Percentiles rank a stretch among this genome's conserved stretches.
Conservation (phyloP, 2,888 invertebrate species). For the Morpho deidamia region DNA sequence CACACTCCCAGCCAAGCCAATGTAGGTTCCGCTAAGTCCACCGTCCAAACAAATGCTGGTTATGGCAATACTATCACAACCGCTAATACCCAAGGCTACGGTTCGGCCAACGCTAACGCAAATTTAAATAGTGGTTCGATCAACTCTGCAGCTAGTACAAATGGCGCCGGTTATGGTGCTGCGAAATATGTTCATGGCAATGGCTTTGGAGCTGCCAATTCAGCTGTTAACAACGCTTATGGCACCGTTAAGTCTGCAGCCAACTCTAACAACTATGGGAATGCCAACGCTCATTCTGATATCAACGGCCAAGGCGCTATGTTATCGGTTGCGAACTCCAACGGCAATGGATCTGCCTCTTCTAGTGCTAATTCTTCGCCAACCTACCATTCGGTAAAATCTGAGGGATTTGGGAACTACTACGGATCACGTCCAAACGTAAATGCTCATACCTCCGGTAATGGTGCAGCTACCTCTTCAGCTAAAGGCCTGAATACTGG, state of each 20-base stretch:
- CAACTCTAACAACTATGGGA: slow-evolving; percentile 25
- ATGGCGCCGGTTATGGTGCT: slow-evolving; percentile 31
- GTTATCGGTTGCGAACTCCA: slow-evolving; percentile 25
- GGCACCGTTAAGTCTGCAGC: slow-evolving; percentile 24
- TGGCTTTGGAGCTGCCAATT: slow-evolving; percentile 25
- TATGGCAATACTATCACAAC: slow-evolving; percentile 26
- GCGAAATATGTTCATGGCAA: slow-evolving; percentile 34
- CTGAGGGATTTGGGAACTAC: slow-evolving; percentile 8
- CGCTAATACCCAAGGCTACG: slow-evolving; percentile 41
- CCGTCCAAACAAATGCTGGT: slow-evolving; percentile 33
- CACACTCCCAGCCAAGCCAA: slow-evolving; percentile 31
- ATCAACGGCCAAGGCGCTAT: slow-evolving; percentile 21
- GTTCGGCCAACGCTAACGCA: slow-evolving; percentile 40
- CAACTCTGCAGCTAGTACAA: slow-evolving; percentile 36
- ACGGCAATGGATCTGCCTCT: slow-evolving; percentile 33
- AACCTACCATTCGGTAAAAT: slow-evolving; percentile 3
- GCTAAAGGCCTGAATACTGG: slow-evolving; percentile 44
- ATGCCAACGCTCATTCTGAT: slow-evolving; percentile 22
- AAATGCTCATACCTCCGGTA: slow-evolving; percentile 46
- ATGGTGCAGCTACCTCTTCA: slow-evolving; percentile 47
- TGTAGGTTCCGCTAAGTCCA: slow-evolving; percentile 31
- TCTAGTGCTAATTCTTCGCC: slow-evolving; percentile 31
- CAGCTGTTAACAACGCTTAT: slow-evolving; percentile 23
- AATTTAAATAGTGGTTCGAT: slow-evolving; percentile 40
- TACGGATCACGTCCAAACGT: slow-evolving; percentile 40